Evolutionary conservation across 2,113 vertebrate species (phyloP), one percentile per base, ranked within the genome.

Genomic region (Poeciliopsis turrubarensis): DNA sequence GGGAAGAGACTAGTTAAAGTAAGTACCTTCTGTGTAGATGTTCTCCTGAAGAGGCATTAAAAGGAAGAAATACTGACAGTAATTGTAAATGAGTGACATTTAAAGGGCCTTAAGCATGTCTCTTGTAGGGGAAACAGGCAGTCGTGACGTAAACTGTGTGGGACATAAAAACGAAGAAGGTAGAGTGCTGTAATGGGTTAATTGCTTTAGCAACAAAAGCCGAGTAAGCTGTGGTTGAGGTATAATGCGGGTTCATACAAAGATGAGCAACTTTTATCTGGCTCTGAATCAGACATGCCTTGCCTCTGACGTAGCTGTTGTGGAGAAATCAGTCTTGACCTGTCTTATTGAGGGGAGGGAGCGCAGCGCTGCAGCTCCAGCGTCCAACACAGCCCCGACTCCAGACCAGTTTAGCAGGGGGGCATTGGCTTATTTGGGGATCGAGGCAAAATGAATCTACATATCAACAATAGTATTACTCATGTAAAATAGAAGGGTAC

Each of bases 241-340:
- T 83, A 22, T 54, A 68, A 60, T 79, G 67, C 61, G 72, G 57
- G 57, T 86, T 85, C 77, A 77, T 62, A 61, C 68, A 61, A 41
- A 77, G 83, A 86, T 87, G 77, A 84, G 79, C 83, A 90, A 90
- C 82, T 80, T 86, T 84, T 87, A 70, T 87, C 78, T 88, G 83
- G 80, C 82, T 77, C 73, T 71, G 72, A 69, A 79, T 67, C 82
- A 85, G 75, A 76, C 82, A 81, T 90, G 81, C 88, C 79, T 88
- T 69, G 65, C 19, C n/a, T 84, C 76, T 90, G 87, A 92, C 84
- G 77, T 84, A 86, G 83, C 72, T 64, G 81, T 83, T 89, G 75
- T 82, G 79, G 61, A 76, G 79, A 84, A 82, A 84, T 89, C 60
- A 30, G 77, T 81, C 79, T 82, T 83, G 80, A 89, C 87, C 88